Percentiles rank a stretch among this genome's conserved stretches.
Conservation (phyloP, 2,797 vertebrate genomes). For the Forpus xanthops region DNA sequence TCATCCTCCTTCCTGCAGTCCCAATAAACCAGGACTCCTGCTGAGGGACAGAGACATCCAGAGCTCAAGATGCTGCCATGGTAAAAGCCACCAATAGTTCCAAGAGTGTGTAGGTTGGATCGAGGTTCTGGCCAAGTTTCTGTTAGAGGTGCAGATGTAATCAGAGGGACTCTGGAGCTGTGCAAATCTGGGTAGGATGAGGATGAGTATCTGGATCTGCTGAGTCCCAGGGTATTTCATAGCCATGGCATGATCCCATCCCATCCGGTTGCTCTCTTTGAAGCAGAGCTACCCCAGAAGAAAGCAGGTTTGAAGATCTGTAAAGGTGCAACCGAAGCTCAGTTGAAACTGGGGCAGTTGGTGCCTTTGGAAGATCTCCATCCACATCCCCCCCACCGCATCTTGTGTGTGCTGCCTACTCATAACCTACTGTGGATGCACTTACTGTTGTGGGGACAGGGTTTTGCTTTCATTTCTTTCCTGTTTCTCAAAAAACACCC, state of each 20-base stretch:
- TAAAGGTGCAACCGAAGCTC: not conserved
- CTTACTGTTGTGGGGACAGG: not conserved
- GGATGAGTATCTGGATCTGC: not conserved
- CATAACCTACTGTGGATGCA: not conserved
- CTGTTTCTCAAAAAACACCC: not conserved
- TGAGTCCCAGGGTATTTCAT: not conserved
- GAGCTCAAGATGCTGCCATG: rapidly evolving
- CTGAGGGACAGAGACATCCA: not conserved
- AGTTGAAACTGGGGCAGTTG: not conserved
- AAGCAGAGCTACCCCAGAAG: not conserved
- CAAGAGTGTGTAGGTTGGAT: rapidly evolving
- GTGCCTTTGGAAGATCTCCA: not conserved
- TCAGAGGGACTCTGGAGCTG: not conserved
- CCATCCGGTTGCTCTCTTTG: not conserved
- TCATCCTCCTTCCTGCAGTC: not conserved
- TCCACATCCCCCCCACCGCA: not conserved
- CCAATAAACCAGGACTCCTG: not conserved
- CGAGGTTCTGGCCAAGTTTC: not conserved
- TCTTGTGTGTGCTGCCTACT: not conserved
- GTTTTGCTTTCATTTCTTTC: not conserved
- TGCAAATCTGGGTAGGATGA: rapidly evolving
- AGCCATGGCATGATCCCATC: not conserved
- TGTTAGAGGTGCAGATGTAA: not conserved
- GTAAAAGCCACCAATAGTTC: not conserved
- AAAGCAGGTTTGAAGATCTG: not conserved